Evolutionary conservation across 1,140 invertebrate species (phyloP).

Genomic region (Pantala flavescens): DNA sequence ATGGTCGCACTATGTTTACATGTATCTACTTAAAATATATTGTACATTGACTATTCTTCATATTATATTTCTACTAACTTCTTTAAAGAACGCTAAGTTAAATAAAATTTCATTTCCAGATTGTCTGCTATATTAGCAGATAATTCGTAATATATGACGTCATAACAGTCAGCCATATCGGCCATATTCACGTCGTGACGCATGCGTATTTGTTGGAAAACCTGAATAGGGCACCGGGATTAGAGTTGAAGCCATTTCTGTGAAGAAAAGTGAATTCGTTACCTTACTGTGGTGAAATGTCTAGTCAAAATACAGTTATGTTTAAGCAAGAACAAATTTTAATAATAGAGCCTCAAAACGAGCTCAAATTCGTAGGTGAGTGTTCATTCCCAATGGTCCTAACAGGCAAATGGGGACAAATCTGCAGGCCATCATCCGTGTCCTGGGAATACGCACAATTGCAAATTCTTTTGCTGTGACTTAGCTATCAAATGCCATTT

Average conservation of each 20-base stretch:
- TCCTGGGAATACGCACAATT: not conserved
- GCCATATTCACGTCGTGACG: slow-evolving; percentile 31
- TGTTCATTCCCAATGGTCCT: not conserved
- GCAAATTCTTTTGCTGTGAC: not conserved
- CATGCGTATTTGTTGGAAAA: slow-evolving; percentile 34
- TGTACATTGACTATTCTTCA: no score
- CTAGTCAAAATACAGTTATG: not conserved
- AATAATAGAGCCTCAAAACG: slow-evolving; percentile 57
- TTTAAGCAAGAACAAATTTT: slow-evolving; percentile 50
- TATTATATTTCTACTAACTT: no score
- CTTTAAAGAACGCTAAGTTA: no score
- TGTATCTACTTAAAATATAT: no score
- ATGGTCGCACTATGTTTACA: no score
- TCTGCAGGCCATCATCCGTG: not conserved
- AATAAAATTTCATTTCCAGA: no score
- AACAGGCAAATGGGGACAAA: not conserved
- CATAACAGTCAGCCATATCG: slow-evolving; percentile 8
- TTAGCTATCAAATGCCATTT: not conserved
- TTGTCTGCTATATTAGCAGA: not conserved
- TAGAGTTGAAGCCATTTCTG: slow-evolving; percentile 23
- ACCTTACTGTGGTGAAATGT: not conserved
- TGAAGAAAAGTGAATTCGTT: slow-evolving; percentile 4
- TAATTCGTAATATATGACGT: not conserved
- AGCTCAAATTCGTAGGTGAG: slow-evolving; percentile 62
- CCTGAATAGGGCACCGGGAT: slow-evolving; percentile 24